Evolutionary conservation across 1,140 invertebrate genomes (phyloP).

Genomic region (Acarapis woodi): DNA sequence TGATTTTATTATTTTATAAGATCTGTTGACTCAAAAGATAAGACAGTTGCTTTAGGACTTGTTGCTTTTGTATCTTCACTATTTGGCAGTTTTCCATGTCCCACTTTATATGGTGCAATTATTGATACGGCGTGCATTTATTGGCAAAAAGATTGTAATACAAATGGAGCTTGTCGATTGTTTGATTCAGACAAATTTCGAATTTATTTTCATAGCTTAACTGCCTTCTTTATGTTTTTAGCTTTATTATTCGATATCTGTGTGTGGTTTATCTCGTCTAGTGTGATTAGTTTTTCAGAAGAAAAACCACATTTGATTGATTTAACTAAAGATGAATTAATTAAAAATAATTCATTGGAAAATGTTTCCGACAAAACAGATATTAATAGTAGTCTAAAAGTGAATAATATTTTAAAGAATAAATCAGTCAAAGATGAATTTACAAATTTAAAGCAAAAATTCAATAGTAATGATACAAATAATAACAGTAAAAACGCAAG

Average conservation of each 20-base stretch:
- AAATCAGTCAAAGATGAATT: no score
- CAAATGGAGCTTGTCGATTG: conserved; percentile 44
- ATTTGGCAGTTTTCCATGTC: conserved; percentile 70
- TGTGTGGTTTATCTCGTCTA: conserved; percentile 47
- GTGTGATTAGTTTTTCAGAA: conserved; percentile 36
- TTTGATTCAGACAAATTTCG: conserved; percentile 55
- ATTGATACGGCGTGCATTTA: conserved; percentile 66
- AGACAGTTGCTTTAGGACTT: conserved; percentile 70
- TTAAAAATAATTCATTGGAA: no score
- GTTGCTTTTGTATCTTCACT: conserved; percentile 73
- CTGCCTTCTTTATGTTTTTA: conserved; percentile 41
- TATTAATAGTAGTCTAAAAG: no score
- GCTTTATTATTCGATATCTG: conserved; percentile 50
- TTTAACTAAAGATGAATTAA: conserved; percentile 1
- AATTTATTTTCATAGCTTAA: conserved; percentile 59
- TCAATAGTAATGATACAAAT: no score
- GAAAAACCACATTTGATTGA: conserved; percentile 14
- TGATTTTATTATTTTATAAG: conserved; percentile 17
- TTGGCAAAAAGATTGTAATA: conserved; percentile 48
- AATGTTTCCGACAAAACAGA: no score
- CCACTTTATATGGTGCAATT: conserved; percentile 63
- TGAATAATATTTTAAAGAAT: no score
- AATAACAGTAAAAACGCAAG: no score
- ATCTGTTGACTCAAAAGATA: conserved; percentile 65
- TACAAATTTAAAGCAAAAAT: no score